Evolutionary conservation across 1,140 invertebrate genomes (phyloP).

Genomic region (Drosophila jambulina): DNA sequence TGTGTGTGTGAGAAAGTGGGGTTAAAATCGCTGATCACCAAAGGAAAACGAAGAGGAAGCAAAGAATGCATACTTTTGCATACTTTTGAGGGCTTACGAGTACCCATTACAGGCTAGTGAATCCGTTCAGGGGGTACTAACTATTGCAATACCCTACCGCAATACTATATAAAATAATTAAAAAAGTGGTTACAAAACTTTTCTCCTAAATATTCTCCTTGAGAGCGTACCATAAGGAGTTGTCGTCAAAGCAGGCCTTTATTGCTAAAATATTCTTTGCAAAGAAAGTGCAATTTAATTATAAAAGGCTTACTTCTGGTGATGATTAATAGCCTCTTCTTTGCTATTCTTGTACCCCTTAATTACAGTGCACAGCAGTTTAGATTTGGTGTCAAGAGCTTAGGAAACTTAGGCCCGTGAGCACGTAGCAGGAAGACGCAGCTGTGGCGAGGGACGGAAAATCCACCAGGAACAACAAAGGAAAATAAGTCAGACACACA

Average conservation of each 20-base stretch:
- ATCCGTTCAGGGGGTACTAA: neutral
- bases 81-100: conserved; percentile 3
- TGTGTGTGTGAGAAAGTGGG: conserved; percentile 14
- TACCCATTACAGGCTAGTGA: neutral
- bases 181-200: neutral
- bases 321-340: conserved; percentile 28
- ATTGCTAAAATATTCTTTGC: neutral
- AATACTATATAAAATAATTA: neutral
- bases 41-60: conserved; percentile 2
- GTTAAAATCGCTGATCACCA: conserved; percentile 30
- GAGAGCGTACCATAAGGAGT: too few species aligned
- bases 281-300: conserved; percentile 9
- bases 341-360: neutral
- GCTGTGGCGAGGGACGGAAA: conserved; percentile 11
- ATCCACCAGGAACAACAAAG: conserved; percentile 21
- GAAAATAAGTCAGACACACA: conserved; percentile 15
- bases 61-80: conserved; percentile 11
- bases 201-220: too few species aligned
- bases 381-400: conserved; percentile 81
- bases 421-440: conserved; percentile 56
- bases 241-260: neutral
- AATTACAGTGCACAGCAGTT: conserved; percentile 65
- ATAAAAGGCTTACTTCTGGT: neutral
- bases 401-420: conserved; percentile 72
- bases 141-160: neutral